phyloP scores from a whole-genome alignment of 1,140 invertebrate species.

The Drosophila orosa region DNA sequence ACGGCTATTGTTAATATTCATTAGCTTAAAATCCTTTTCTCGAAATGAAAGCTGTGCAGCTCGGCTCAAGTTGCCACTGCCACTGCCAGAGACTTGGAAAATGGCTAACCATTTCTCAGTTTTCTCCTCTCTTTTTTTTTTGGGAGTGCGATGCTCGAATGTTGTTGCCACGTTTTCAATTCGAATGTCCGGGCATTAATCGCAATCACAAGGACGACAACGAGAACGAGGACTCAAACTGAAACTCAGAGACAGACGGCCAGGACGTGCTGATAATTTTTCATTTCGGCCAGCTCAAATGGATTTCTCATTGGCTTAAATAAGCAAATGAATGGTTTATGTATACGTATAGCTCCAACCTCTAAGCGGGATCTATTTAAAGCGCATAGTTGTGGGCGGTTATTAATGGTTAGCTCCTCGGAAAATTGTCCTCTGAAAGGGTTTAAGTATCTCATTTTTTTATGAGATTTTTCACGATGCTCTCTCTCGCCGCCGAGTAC shows the following conservation, averaged over 20 bases:
- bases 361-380: constrained; percentile 8
- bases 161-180: constrained; percentile 39
- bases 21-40: constrained; percentile 73
- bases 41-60: constrained; percentile 46
- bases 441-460: constrained; percentile 12
- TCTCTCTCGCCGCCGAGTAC: neutral
- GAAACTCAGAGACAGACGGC: constrained; percentile 4
- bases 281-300: constrained; percentile 57
- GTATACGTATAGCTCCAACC: neutral
- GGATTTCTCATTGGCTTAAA: constrained; percentile 53
- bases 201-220: constrained; percentile 59
- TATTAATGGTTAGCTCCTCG: constrained; percentile 38
- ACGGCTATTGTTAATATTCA: constrained; percentile 73
- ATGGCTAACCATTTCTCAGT: constrained; percentile 5
- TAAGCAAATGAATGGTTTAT: constrained; percentile 41
- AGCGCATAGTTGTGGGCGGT: constrained; percentile 22
- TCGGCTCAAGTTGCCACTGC: constrained; percentile 49
- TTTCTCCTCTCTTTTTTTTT: neutral
- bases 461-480: constrained; percentile 4
- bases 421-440: neutral
- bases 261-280: constrained; percentile 68
- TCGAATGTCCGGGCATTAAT: constrained; percentile 61
- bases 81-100: constrained; percentile 6
- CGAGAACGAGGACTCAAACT: neutral
- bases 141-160: constrained; percentile 6